Evolutionary conservation across 2,113 vertebrate genomes (phyloP), one percentile per base, ranked within the genome.

Genomic region (Mixornis gularis): DNA sequence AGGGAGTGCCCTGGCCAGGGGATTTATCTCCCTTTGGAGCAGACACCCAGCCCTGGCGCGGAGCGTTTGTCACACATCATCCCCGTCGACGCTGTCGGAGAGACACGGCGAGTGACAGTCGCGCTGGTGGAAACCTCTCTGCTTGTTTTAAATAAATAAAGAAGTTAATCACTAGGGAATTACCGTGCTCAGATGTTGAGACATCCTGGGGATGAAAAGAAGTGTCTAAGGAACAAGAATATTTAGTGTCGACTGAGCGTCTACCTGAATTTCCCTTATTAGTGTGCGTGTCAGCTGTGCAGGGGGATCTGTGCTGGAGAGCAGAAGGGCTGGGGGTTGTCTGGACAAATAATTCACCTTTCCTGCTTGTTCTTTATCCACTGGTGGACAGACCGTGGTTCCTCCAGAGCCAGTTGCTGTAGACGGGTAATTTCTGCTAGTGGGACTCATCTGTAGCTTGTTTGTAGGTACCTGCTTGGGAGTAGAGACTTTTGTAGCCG

Each of bases 101-200:
- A 87, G 88, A 56, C 79, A 19, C 34, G 38, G 49, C 2, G 51
- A 88, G 88, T 68, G 88, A 88, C 92, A 88, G 85, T 43, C 30
- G 3, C 0, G 34, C 90, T 64, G 52, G 52, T 51, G 72, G 58
- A 89, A 95, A 64, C 87, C 79, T 90, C 80, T 48, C 83, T 48
- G 7, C 60, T 92, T 56, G 48, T 68, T 84, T 92, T 86, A 90
- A 94, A 89, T 94, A 94, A 92, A 95, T 89, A 87, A 92, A 88
- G 89, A 93, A 79, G 80, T 87, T 93, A 92, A 95, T 93, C 92
- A 68, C 58, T 38, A 17, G 86, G 92, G 96, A 94, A 95, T 94
- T 89, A 89, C 66, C 8, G 1, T 48, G 86, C 91, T 96, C 58
- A 77, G 93, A 85, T 92, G 92, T 86, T 95, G 93, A 93, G 93